Base-by-base conservation (phyloP, 2,113 vertebrate genomes). In the Sigmodon hispidus region DNA sequence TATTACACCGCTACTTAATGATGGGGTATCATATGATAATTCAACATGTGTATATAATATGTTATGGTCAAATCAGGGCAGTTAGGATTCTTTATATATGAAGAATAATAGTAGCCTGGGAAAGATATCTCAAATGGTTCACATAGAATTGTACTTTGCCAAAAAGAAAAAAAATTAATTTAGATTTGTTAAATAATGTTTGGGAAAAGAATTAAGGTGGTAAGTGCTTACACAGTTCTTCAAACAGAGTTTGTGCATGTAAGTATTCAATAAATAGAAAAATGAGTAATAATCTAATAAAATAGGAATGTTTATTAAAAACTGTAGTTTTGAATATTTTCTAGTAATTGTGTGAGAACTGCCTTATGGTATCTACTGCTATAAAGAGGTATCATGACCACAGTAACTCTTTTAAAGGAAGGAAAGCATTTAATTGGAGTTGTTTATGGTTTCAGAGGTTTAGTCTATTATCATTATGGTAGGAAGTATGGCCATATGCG, bases 251-350 rank as follows among this genome's bases (percentile, higher is more conserved):
- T 29, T 93, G 13, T 48, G 29, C 1, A 89, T 75, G 1, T 80
- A 50, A 84, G 12, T 95, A 17, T 88, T 95, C 31, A 91, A 21
- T 61, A 93, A 90, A 67, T n/a, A 77, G 36, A 10, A 36, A 92
- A 94, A 24, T 93, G 67, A 88, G 12, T n/a, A 5, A 90, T 76
- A 29, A 61, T 77, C 31, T 91, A 81, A 12, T 91, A 87, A 90
- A 94, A 22, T 50, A 59, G 63, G 61, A 69, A n/a, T 26, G 13
- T 76, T 57, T 29, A 26, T 19, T 19, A n/a, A 87, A 50, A 55
- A 77, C 89, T 87, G 36, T 19, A 94, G 26, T 80, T 67, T 87
- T 87, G 84, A 81, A 73, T 89, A 90, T 81, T 61, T 79, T 61
- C 72, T 73, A 57, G 7, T 13, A 63, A 59, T 92, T 92, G 36